Evolutionary conservation across 2,888 invertebrate genomes (phyloP).

Genomic region (Hypselothyrea guttata): DNA sequence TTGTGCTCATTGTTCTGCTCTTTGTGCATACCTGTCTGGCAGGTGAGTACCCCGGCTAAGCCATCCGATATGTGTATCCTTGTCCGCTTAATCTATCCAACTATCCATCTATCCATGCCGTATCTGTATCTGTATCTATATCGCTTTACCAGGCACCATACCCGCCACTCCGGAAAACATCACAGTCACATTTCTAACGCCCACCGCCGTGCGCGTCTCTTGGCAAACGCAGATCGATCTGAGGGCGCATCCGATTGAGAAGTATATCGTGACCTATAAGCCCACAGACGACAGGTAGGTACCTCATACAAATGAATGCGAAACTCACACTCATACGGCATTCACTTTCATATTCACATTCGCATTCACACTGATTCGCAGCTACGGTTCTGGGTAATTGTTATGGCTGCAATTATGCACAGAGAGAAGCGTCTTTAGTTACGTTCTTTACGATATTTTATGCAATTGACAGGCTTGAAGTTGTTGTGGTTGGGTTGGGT

Average conservation of each 20-base stretch:
- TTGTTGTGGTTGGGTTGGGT: constrained; percentile 2
- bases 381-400: too few relatives aligned
- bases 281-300: constrained; percentile 95
- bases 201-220: constrained; percentile 92
- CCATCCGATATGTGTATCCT: neutral
- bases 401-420: constrained; percentile 47
- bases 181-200: constrained; percentile 93
- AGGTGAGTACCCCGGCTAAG: constrained; percentile 75
- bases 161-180: constrained; percentile 92
- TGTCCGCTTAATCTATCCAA: constrained; percentile 1
- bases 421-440: constrained; percentile 31
- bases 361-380: too few relatives aligned
- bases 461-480: constrained; percentile 65
- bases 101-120: too few relatives aligned
- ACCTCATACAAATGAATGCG: constrained; percentile 47
- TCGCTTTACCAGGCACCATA: constrained; percentile 87
- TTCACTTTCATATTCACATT: too few relatives aligned
- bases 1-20: constrained; percentile 80
- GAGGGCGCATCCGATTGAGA: constrained; percentile 86
- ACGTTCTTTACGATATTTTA: constrained; percentile 42
- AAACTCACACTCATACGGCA: too few relatives aligned
- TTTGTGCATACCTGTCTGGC: constrained; percentile 82
- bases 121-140: neutral
- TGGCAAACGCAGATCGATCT: constrained; percentile 92
- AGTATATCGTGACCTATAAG: constrained; percentile 95